Evolutionary conservation across 1,140 invertebrate genomes (phyloP).

Genomic region (Caenorhabditis inopinata): DNA sequence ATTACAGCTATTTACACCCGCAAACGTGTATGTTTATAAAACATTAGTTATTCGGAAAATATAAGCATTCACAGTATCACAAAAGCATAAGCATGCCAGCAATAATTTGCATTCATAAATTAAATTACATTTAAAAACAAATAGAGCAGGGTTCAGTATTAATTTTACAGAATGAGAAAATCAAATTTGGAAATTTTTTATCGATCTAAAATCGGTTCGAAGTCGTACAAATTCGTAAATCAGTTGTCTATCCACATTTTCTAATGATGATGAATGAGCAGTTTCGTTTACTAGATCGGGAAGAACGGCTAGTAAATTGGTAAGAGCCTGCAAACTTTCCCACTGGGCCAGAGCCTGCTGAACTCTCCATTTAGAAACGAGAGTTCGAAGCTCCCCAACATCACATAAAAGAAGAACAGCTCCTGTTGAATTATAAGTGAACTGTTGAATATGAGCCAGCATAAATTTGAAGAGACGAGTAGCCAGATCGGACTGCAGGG

Average conservation of each 20-base stretch:
- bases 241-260: conserved; percentile 17
- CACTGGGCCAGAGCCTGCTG: conserved; percentile 81
- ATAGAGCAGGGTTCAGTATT: no score
- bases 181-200: conserved; percentile 22
- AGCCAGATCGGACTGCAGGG: conserved; percentile 83
- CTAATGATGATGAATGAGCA: conserved; percentile 68
- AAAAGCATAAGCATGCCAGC: neutral
- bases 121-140: neutral
- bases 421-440: conserved; percentile 83
- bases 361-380: conserved; percentile 71
- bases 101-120: neutral
- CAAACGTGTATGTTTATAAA: no score
- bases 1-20: neutral
- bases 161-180: neutral
- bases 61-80: neutral
- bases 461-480: conserved; percentile 87
- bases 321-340: conserved; percentile 89
- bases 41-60: no score
- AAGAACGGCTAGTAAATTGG: conserved; percentile 90
- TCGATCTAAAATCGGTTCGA: conserved; percentile 24
- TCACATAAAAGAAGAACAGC: conserved; percentile 97
- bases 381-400: conserved; percentile 83
- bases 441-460: conserved; percentile 82
- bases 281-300: conserved; percentile 94
- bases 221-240: conserved; percentile 34